Evolutionary conservation across 2,888 invertebrate genomes (phyloP).

Genomic region (Meliscaeva auricollis): DNA sequence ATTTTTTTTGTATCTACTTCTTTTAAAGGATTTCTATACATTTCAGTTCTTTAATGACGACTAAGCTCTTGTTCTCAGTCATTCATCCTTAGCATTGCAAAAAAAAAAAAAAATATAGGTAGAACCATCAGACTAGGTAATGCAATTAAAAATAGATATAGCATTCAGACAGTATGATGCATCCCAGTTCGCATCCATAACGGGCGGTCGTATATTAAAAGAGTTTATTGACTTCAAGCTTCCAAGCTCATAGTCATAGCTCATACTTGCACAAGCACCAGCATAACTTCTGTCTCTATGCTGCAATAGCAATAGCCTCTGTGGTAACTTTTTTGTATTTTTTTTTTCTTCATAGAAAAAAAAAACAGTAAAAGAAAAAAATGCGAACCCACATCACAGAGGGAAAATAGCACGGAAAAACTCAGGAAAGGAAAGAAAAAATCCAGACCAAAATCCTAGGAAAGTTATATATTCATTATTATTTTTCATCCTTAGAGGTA

Average conservation of each 20-base stretch:
- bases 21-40: neutral
- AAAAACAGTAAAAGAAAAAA: neutral
- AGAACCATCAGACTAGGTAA: constrained; percentile 25
- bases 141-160: constrained; percentile 57
- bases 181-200: constrained; percentile 21
- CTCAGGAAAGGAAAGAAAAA: constrained; percentile 25
- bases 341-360: constrained; percentile 8
- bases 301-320: neutral
- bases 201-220: constrained; percentile 13
- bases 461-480: constrained; percentile 20
- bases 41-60: neutral
- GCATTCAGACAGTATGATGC: constrained; percentile 31
- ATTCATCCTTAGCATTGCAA: constrained; percentile 36
- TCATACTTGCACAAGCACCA: neutral
- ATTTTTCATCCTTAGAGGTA: constrained; percentile 32
- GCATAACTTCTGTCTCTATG: constrained; percentile 13
- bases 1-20: too few relatives aligned
- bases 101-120: neutral
- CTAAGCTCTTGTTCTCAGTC: constrained; percentile 28
- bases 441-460: constrained; percentile 22
- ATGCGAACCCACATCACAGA: constrained; percentile 22
- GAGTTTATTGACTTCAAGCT: constrained; percentile 40
- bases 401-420: constrained; percentile 8
- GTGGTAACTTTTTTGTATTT: constrained; percentile 13
- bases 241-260: constrained; percentile 5